Percentiles rank a stretch among this genome's conserved stretches.
Conservation (phyloP, 1,140 invertebrate species). For the Drosophila carrolli region DNA sequence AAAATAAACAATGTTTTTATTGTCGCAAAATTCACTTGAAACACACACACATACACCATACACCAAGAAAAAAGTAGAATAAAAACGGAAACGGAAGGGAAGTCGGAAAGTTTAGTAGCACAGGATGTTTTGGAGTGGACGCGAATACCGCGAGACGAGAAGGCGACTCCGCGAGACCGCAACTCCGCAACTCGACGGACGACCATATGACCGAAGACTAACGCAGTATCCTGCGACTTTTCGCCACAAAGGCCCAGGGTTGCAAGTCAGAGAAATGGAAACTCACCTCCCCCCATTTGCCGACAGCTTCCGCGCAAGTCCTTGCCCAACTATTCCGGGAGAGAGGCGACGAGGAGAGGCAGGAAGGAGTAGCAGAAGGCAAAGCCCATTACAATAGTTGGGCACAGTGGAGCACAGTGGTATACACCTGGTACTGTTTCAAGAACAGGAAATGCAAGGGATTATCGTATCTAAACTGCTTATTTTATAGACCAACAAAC, state of each 20-base stretch:
- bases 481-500: no score
- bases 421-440: background rate
- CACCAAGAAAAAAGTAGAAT: slow-evolving; percentile 19
- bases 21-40: background rate
- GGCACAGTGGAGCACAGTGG: slow-evolving; percentile 1
- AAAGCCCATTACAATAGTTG: slow-evolving; percentile 23
- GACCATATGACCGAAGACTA: slow-evolving; percentile 58
- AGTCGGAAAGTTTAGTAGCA: slow-evolving; percentile 12
- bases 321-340: slow-evolving; percentile 46
- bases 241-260: slow-evolving; percentile 16
- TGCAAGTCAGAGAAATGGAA: slow-evolving; percentile 8
- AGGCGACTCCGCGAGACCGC: slow-evolving; percentile 32
- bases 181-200: slow-evolving; percentile 50
- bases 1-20: slow-evolving; percentile 16
- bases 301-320: slow-evolving; percentile 78
- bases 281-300: background rate
- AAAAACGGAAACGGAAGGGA: slow-evolving; percentile 33
- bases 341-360: background rate
- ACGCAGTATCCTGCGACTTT: background rate
- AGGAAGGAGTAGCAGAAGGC: slow-evolving; percentile 7
- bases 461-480: background rate
- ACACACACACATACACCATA: slow-evolving; percentile 9
- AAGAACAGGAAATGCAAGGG: background rate
- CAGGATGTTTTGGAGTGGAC: slow-evolving; percentile 50
- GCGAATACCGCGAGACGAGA: slow-evolving; percentile 40